Evolutionary conservation across 2,797 vertebrate species (phyloP), one percentile per base, ranked within the genome.

Genomic region (Mus caroli): DNA sequence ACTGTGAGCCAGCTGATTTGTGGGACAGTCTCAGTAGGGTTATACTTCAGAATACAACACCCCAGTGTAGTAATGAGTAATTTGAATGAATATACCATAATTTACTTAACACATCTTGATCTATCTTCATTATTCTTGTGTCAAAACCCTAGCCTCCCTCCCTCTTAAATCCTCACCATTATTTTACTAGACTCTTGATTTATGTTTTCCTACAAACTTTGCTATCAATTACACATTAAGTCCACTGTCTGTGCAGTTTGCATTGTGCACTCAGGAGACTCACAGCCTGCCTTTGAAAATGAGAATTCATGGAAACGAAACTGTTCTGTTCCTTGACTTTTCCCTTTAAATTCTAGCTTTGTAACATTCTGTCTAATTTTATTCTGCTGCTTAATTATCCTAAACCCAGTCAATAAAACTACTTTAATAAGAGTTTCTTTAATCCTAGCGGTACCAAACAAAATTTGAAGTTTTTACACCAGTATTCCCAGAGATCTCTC

Each of bases 201-300:
- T 97, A 95, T 97, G 28, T 87, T 89, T 96, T 67, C 26, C 71
- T 54, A 62, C 43, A 67, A 96, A 78, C 31, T 88, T 11, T 88
- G 43, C 1, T 58, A 87, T 93, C 75, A 86, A 95, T 94, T 93
- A 96, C 76, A 85, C 43, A 84, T n/a, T 92, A 79, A 82, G 78
- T 67, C 24, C 73, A 93, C 64, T 88, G 69, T 89, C 76, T 76
- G 40, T n/a, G 50, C 90, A 54, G 95, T 91, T 91, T 96, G 64
- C 22, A 52, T 54, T 77, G 31, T 14, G 31, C 69, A 43, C 37
- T 58, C 62, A 78, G 26, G 6, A 89, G 90, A 86, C 71, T 92
- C 62, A 64, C 8, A 82, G 50, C 14, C 58, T 87, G 12, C 37
- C 34, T 92, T 93, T 82, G 50, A 83, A 93, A 90, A 83, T 60